A percentile compares a stretch with the other conserved stretches of the same genome.
phyloP scores from a whole-genome alignment of 2,113 vertebrate genomes.

The Galemys pyrenaicus region DNA sequence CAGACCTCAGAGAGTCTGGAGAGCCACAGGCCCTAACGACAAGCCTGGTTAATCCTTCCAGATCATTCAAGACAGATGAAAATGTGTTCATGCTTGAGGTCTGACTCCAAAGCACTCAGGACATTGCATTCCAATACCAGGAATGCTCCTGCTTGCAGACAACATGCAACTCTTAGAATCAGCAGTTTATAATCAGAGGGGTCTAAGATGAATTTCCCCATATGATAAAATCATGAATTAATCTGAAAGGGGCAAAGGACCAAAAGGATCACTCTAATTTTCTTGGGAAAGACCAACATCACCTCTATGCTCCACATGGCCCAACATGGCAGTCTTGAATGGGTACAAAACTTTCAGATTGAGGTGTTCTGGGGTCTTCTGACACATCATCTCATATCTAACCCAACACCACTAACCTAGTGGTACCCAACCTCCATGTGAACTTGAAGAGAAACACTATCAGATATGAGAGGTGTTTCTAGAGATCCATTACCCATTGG shows the following conservation, averaged over 20 bases:
- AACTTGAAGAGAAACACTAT: neutral
- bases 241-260: neutral
- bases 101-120: neutral
- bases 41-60: neutral
- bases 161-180: neutral
- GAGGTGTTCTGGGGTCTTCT: too few species aligned
- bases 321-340: neutral
- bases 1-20: neutral
- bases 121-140: rapidly evolving
- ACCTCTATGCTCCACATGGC: neutral
- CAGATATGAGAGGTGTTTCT: neutral
- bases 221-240: neutral
- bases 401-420: neutral
- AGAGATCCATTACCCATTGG: neutral
- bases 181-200: neutral
- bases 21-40: neutral
- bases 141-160: neutral
- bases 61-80: neutral
- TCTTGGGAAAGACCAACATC: neutral
- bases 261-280: too few species aligned
- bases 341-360: rapidly evolving
- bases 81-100: rapidly evolving
- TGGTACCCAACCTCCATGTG: rapidly evolving
- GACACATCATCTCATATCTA: neutral
- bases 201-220: neutral